Percentiles rank a stretch among this genome's conserved stretches.
Evolutionary conservation across 2,797 vertebrate species (phyloP).

Genomic region (Halcyon leucocephala): DNA sequence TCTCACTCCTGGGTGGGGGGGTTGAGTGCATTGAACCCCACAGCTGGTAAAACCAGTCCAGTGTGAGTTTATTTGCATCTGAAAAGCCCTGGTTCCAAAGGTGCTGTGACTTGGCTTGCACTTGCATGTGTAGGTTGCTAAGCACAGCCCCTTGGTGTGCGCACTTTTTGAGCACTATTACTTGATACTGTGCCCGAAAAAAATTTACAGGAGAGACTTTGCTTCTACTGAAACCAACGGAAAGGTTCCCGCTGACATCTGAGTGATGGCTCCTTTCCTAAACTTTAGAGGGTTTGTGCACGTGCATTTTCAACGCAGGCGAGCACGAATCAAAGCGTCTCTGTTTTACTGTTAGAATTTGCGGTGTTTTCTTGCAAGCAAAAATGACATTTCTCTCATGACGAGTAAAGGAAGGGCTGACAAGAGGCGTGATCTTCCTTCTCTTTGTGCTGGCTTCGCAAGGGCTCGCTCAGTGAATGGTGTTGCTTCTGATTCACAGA

Average conservation of each 20-base stretch:
- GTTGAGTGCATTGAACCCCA: slow-evolving; percentile 57
- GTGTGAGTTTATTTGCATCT: slow-evolving; percentile 44
- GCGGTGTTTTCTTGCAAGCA: not conserved
- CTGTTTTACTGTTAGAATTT: not conserved
- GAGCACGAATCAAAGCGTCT: not conserved
- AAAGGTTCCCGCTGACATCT: not conserved
- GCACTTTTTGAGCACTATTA: not conserved
- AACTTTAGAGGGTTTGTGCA: not conserved
- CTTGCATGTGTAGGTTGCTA: slow-evolving; percentile 49
- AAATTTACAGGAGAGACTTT: not conserved
- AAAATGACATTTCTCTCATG: not conserved
- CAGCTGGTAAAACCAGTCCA: slow-evolving; percentile 64
- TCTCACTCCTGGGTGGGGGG: slow-evolving; percentile 59
- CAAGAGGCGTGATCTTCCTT: not conserved
- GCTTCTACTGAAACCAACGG: not conserved
- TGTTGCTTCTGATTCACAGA: not conserved
- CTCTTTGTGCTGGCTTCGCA: not conserved
- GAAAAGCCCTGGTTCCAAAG: slow-evolving; percentile 38
- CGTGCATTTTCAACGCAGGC: fast-evolving
- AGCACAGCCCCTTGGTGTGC: not conserved
- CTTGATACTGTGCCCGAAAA: not conserved
- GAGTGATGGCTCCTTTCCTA: fast-evolving
- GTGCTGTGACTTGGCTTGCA: slow-evolving; percentile 46
- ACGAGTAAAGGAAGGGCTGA: not conserved
- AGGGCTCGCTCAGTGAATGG: not conserved